phyloP scores from a whole-genome alignment of 2,797 vertebrate genomes.

The Pangasius sanitwongsei region DNA sequence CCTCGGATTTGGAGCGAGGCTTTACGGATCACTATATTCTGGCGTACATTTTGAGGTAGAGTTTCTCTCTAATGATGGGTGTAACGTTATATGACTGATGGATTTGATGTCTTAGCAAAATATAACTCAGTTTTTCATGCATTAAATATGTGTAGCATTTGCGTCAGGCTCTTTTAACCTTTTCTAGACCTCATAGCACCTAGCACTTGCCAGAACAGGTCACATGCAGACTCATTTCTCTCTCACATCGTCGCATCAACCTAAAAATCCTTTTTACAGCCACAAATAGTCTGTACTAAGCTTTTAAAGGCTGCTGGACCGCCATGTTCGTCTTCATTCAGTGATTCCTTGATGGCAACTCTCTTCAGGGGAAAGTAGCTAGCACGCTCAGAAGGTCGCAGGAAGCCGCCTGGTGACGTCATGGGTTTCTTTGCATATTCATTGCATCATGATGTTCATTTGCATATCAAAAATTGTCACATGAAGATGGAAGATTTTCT shows the following conservation, averaged over 20 bases:
- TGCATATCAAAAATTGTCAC: background rate
- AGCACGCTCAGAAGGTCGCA: background rate
- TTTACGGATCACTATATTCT: slow-evolving; percentile 11
- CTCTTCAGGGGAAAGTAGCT: slow-evolving; percentile 19
- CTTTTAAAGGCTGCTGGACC: background rate
- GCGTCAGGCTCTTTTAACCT: background rate
- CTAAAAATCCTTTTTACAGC: background rate
- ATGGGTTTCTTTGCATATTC: background rate
- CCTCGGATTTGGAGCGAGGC: background rate
- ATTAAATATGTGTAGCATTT: background rate
- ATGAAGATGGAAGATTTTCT: background rate
- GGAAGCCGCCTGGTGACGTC: background rate
- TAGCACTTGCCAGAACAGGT: background rate
- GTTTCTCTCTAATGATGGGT: slow-evolving; percentile 30
- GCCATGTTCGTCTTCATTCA: background rate
- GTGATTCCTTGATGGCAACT: background rate
- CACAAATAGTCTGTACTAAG: background rate
- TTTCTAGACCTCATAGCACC: background rate
- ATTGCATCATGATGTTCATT: background rate
- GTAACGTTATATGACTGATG: background rate
- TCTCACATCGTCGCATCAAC: background rate
- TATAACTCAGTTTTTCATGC: background rate
- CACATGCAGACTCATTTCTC: background rate
- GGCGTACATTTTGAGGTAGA: slow-evolving; percentile 27
- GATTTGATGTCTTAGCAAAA: background rate